Conservation (phyloP, 2,797 vertebrate species). For the Serranus cabrilla region DNA sequence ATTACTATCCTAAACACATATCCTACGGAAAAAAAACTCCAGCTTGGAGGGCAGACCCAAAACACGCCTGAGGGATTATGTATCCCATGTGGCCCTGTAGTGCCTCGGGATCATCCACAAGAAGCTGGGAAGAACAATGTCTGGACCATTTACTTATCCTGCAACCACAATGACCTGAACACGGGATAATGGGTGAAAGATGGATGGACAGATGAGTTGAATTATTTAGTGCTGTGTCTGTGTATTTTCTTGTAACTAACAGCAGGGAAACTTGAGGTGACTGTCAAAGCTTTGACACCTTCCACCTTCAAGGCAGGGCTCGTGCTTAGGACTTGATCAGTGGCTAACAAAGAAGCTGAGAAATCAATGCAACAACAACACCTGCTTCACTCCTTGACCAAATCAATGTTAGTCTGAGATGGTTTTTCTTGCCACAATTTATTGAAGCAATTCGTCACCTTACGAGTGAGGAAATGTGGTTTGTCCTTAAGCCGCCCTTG, state of each 20-base stretch:
- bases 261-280: slow-evolving; percentile 19
- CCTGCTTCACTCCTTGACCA: slow-evolving; percentile 58
- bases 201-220: slow-evolving; percentile 16
- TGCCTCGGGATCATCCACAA: slow-evolving; percentile 7
- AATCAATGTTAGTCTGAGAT: slow-evolving; percentile 67
- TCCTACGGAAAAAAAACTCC: not conserved
- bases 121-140: not conserved
- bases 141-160: not conserved
- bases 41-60: not conserved
- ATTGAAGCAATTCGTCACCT: slow-evolving; percentile 61
- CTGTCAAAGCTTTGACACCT: slow-evolving; percentile 28
- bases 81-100: not conserved
- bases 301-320: slow-evolving; percentile 13
- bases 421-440: slow-evolving; percentile 60
- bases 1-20: not conserved
- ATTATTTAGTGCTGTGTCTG: slow-evolving; percentile 7
- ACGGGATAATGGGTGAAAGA: not conserved
- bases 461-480: slow-evolving; percentile 52
- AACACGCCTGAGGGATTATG: not conserved
- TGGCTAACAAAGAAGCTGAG: slow-evolving; percentile 50
- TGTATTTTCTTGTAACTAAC: not conserved
- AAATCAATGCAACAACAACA: slow-evolving; percentile 70
- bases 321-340: slow-evolving; percentile 39
- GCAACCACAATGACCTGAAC: not conserved
- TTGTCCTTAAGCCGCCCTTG: slow-evolving; percentile 46